phyloP scores from a whole-genome alignment of 1,140 invertebrate species.

The Matsumurasca onukii region DNA sequence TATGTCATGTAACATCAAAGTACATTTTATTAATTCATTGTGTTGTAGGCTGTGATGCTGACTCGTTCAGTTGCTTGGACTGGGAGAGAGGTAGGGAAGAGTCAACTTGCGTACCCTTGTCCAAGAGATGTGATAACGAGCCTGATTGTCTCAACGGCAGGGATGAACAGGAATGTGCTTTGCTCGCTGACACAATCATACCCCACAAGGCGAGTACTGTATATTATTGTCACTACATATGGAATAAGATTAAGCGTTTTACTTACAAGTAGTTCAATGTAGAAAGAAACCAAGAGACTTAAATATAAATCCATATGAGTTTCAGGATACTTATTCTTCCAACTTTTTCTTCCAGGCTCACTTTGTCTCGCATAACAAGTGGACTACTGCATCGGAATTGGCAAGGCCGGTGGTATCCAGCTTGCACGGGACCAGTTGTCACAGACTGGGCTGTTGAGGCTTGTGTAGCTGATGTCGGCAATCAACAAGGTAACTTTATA shows the following conservation, averaged over 20 bases:
- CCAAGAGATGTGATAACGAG: conserved; percentile 66
- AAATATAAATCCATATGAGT: too few species aligned
- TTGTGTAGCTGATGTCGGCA: conserved; percentile 59
- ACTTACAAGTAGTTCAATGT: too few species aligned
- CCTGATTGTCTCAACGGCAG: conserved; percentile 66
- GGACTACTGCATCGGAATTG: conserved; percentile 74
- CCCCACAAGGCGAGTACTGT: conserved; percentile 10
- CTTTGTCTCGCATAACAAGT: conserved; percentile 61
- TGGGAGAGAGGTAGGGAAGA: conserved; percentile 45
- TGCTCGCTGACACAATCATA: conserved; percentile 31
- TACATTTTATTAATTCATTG: too few species aligned
- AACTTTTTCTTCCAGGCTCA: too few species aligned
- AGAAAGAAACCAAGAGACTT: too few species aligned
- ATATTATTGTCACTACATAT: too few species aligned
- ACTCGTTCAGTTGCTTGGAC: conserved; percentile 65
- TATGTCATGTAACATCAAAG: too few species aligned
- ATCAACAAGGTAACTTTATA: conserved; percentile 32
- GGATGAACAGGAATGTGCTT: conserved; percentile 67
- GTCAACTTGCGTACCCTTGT: conserved; percentile 59
- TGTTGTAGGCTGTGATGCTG: conserved; percentile 58
- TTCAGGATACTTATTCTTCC: too few species aligned
- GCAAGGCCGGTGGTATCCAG: conserved; percentile 76
- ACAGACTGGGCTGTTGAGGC: conserved; percentile 63
- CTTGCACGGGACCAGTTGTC: conserved; percentile 51
- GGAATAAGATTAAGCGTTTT: too few species aligned